Base-by-base conservation (phyloP, 1,140 invertebrate genomes). In the Danaus melanippus region DNA sequence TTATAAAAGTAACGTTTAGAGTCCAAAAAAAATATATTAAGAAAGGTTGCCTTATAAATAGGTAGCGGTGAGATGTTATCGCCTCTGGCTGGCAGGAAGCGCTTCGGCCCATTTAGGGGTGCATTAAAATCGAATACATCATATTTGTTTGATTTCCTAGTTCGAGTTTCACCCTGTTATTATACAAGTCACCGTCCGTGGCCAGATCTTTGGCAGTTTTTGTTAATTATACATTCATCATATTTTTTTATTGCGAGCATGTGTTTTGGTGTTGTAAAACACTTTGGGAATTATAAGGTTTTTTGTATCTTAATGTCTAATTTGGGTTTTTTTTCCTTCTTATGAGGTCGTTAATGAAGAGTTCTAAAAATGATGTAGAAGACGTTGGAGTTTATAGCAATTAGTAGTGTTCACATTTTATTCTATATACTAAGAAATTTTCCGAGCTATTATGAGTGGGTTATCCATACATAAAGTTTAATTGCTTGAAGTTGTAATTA, bases 101-200 rank as follows among this genome's bases (percentile, higher is more conserved):
- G 76, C 76, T 81, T 79, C 74, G 67, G 67, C 76, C 80, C 79
- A 84, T 86, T 86, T 86, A 86, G 75, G 84, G 84, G 80, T 86
- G 80, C 80, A 86, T 86, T 85, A 86, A 86, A 86, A 85, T 84
- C 80, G 76, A 79, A 86, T 86, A 86, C 84, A 86, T 86, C 84
- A 86, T 84, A 84, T 86, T 86, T 86, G 84, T 86, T 86, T 86
- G 84, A 86, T 86, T 86, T 86, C 81, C 80, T 83, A 84, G 81
- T 81, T 83, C 74, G 68, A 76, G 74, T 84, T 84, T 79, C 74
- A 81, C 79, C 80, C 82, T 83, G 77, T 86, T 83, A 86, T 86
- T 86, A 86, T 84, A 81, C 74, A 77, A 86, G 77, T 79, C 74
- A 82, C 81, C 84, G 81, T 66, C 73, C 78, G 66, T 75, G 71